A percentile compares a stretch with the other conserved stretches of the same genome.
Conservation (phyloP, 2,797 vertebrate genomes). For the Aratinga solstitialis region DNA sequence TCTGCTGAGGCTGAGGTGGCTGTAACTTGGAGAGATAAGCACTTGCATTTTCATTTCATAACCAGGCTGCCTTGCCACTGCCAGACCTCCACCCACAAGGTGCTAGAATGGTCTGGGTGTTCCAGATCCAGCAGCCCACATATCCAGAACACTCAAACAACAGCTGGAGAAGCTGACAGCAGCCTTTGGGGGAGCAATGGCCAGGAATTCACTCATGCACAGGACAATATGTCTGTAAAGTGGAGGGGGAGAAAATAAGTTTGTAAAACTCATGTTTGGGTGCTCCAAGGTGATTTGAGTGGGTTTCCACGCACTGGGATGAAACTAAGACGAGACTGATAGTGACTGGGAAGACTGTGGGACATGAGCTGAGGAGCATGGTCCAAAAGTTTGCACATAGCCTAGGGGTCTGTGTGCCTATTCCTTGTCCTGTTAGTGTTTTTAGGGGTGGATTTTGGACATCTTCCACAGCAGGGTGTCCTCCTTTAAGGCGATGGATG, state of each 20-base stretch:
- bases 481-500: neutral
- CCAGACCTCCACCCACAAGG: neutral
- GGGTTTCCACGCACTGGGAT: neutral
- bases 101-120: neutral
- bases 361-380: fast-evolving
- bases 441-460: neutral
- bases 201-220: neutral
- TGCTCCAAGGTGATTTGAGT: neutral
- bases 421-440: neutral
- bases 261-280: neutral
- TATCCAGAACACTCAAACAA: neutral
- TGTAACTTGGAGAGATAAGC: neutral
- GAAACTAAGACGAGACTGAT: neutral
- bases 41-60: neutral
- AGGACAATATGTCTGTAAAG: fast-evolving
- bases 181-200: neutral
- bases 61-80: neutral
- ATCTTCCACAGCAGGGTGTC: neutral
- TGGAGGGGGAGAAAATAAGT: neutral
- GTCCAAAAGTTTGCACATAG: neutral
- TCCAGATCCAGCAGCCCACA: neutral
- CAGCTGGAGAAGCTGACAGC: neutral
- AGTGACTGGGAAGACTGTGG: neutral
- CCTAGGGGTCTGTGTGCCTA: neutral
- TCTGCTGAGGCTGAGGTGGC: neutral